These are phyloP conservation scores for Elephantulus edwardii DNA, from an alignment of 2,113 vertebrate species.

Conservation along the genomic window DNA sequence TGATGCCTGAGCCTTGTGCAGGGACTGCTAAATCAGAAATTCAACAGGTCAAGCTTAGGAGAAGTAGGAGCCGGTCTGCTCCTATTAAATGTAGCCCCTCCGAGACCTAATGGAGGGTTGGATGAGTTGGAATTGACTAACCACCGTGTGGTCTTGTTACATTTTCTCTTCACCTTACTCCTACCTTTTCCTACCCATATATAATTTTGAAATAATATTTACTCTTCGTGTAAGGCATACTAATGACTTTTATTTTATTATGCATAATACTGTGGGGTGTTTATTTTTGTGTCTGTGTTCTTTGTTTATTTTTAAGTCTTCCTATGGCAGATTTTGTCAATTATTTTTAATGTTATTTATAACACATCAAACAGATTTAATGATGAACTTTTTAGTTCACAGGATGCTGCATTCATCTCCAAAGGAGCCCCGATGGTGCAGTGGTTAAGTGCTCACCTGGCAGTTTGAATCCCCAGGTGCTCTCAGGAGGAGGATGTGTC, in stretches of 20 bases:
- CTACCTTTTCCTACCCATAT: not conserved
- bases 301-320: too few relatives aligned
- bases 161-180: not conserved
- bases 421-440: not conserved
- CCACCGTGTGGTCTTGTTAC: too few relatives aligned
- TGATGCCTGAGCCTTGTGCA: not conserved
- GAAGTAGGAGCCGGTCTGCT: too few relatives aligned
- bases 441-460: not conserved
- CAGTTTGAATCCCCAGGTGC: not conserved
- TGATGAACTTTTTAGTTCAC: not conserved
- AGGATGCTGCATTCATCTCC: not conserved
- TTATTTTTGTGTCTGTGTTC: too few relatives aligned
- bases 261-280: too few relatives aligned
- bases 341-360: slow-evolving; percentile 9
- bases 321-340: too few relatives aligned
- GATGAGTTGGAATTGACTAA: too few relatives aligned
- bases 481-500: not conserved
- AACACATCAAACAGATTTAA: not conserved
- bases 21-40: too few relatives aligned
- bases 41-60: too few relatives aligned
- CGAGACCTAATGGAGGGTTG: too few relatives aligned
- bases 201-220: not conserved
- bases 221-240: not conserved
- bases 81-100: too few relatives aligned
- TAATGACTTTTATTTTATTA: not conserved